Base-by-base conservation (phyloP, 1,140 invertebrate species). In the Musca vetustissima region DNA sequence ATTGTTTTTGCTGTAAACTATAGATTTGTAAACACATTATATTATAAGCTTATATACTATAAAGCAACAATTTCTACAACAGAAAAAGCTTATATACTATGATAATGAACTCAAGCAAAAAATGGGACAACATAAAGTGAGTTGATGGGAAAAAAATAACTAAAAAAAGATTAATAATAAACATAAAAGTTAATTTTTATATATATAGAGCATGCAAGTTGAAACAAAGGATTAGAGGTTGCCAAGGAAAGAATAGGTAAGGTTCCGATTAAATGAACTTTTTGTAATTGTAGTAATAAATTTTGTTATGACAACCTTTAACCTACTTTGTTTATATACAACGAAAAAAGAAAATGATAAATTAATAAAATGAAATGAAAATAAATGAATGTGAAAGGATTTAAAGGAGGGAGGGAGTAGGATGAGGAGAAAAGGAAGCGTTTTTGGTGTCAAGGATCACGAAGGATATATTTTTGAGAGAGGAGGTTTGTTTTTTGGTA, bases 41-140 rank as follows among this genome's bases (percentile, higher is more conserved):
- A 4, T 4, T 28, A 28, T 64, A 67, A 1, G n/a, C 74, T 77
- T 76, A 75, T 21, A 24, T 1, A 50, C 22, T 70, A 73, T 8
- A 73, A 64, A 43, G 7, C 66, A 25, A 52, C 72, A 71, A 78
- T 74, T n/a, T n/a, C 75, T 78, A 78, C 76, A 78, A 78, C 68
- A 22, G 59, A 78, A 72, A 55, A 70, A 66, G 74, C 67, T 61
- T 61, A 61, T 57, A 61, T 36, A 43, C 28, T 61, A 61, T 19
- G 25, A 36, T 43, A 61, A 61, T 50, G 22, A 78, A 78, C 73
- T 24, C 71, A 78, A 76, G 24, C 69, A 19, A 73, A n/a, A n/a
- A 76, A 78, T 78, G 66, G 76, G 76, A 78, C 76, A 78, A 78
- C 69, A 70, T 1, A 78, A 68, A 64, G 28, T 36, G 28, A 28